These are phyloP conservation scores for Crenuchus spilurus DNA, from an alignment of 2,797 vertebrate species.

Conservation along the genomic window DNA sequence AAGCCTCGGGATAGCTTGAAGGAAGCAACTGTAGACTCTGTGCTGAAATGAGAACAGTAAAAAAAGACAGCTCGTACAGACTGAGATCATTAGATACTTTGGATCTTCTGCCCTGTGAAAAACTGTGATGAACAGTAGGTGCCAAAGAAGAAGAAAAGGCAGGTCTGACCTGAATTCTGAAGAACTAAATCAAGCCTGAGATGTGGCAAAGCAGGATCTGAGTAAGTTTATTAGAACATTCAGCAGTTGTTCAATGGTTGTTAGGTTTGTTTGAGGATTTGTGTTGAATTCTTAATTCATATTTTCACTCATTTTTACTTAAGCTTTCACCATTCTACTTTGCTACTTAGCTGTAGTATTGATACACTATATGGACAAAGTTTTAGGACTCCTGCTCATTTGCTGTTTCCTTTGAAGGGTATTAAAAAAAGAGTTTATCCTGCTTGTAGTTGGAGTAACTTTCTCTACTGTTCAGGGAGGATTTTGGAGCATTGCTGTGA, in stretches of 20 bases:
- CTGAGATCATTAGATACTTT: not conserved
- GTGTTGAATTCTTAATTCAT: too few relatives aligned
- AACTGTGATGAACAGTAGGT: conserved; percentile 1
- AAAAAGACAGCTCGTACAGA: not conserved
- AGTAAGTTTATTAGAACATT: not conserved
- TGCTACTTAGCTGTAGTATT: too few relatives aligned
- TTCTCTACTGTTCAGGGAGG: too few relatives aligned
- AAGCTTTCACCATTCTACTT: not conserved
- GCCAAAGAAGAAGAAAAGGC: conserved; percentile 23
- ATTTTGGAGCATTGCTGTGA: too few relatives aligned
- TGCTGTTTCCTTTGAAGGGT: too few relatives aligned
- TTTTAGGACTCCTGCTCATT: too few relatives aligned
- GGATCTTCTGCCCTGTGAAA: conserved; percentile 1
- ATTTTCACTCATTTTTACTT: not conserved
- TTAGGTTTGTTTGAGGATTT: not conserved
- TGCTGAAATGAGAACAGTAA: conserved; percentile 32
- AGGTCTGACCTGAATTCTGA: conserved; percentile 28
- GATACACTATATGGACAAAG: too few relatives aligned
- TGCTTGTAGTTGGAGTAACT: too few relatives aligned
- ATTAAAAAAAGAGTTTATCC: too few relatives aligned
- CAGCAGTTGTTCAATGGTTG: conserved; percentile 5
- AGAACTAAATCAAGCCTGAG: conserved; percentile 21
- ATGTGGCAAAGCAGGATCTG: not conserved
- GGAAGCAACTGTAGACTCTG: conserved; percentile 62
- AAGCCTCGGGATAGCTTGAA: conserved; percentile 71